These are phyloP conservation scores for Chironomus striatipennis DNA, from an alignment of 1,140 invertebrate species.

Conservation along the genomic window DNA sequence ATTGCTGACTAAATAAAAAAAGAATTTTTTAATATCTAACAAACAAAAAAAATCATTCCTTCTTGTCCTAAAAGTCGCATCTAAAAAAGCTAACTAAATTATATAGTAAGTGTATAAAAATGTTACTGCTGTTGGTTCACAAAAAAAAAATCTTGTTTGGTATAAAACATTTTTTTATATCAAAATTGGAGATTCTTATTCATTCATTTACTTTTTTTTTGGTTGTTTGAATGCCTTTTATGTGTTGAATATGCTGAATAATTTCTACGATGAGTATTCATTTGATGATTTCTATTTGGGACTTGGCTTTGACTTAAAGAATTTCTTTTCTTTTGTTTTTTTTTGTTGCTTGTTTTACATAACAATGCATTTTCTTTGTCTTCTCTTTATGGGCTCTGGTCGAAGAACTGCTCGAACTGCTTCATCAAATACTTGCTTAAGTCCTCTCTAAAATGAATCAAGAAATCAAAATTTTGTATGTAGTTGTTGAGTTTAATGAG, in stretches of 20 bases:
- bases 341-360: constrained; percentile 53
- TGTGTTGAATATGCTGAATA: not conserved
- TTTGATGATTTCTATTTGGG: not conserved
- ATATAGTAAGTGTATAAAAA: no score
- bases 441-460: constrained; percentile 20
- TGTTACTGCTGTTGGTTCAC: not conserved
- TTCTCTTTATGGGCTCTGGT: constrained; percentile 84
- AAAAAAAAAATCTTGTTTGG: no score
- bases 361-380: constrained; percentile 84
- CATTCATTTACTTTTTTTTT: not conserved
- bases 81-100: no score
- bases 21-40: not conserved
- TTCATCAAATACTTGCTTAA: constrained; percentile 86
- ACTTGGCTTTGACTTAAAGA: not conserved
- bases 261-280: constrained; percentile 10
- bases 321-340: not conserved
- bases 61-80: no score
- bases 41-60: no score
- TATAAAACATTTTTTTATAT: not conserved
- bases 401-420: constrained; percentile 88
- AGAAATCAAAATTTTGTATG: not conserved
- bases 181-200: not conserved
- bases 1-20: constrained; percentile 7
- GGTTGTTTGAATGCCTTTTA: constrained; percentile 15
- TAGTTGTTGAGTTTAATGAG: no score